Conservation (phyloP, 2,113 vertebrate genomes). For the Oenanthe oenanthe region DNA sequence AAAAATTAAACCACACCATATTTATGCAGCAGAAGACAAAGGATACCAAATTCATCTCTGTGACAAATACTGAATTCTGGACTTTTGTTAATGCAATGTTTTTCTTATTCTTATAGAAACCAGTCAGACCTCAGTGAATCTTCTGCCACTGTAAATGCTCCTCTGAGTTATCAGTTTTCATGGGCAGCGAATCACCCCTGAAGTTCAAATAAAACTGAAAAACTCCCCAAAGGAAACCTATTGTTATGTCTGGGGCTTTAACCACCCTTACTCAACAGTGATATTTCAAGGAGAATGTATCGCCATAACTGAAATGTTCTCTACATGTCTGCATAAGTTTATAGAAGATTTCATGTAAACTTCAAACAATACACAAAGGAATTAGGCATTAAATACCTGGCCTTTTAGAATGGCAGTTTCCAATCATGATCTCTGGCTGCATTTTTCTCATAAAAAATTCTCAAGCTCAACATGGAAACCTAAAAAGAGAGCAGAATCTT, state of each 20-base stretch:
- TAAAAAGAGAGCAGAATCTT: background rate
- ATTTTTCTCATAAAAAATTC: background rate
- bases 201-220: background rate
- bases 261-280: background rate
- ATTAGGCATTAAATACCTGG: background rate
- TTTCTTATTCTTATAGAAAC: background rate
- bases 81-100: background rate
- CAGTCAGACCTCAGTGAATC: background rate
- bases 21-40: background rate
- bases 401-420: background rate
- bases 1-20: background rate
- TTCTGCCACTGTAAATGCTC: background rate
- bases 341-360: background rate
- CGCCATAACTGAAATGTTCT: background rate
- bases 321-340: background rate
- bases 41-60: background rate
- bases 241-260: background rate
- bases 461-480: background rate
- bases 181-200: background rate
- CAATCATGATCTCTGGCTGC: background rate
- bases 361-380: background rate
- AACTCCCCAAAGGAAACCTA: background rate
- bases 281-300: background rate
- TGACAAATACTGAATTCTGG: background rate
- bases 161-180: background rate